Percentiles rank a stretch among this genome's conserved stretches.
phyloP scores from a whole-genome alignment of 2,113 vertebrate genomes.

The Lepisosteus oculatus region DNA sequence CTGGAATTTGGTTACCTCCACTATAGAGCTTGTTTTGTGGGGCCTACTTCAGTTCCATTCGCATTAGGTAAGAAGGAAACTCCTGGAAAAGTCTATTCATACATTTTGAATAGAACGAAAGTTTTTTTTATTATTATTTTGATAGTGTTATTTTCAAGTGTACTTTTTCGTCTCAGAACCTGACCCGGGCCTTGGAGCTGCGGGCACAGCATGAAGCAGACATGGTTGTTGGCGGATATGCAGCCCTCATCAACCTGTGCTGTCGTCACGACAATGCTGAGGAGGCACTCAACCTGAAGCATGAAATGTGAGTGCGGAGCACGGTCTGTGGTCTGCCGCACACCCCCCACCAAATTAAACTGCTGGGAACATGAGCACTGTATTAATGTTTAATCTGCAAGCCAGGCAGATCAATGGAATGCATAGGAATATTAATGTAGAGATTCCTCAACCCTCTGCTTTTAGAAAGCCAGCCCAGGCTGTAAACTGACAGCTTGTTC shows the following conservation, averaged over 20 bases:
- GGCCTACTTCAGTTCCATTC: too few species aligned
- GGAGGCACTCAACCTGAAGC: constrained; percentile 89
- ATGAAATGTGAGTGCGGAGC: constrained; percentile 84
- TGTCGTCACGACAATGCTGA: constrained; percentile 83
- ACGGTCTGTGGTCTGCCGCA: constrained; percentile 33
- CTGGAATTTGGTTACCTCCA: too few species aligned
- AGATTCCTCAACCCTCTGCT: not conserved
- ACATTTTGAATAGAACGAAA: too few species aligned
- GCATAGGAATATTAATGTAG: constrained; percentile 50
- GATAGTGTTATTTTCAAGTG: too few species aligned
- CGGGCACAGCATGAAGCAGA: constrained; percentile 81
- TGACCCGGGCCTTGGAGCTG: constrained; percentile 85
- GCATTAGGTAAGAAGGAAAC: too few species aligned
- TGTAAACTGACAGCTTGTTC: not conserved
- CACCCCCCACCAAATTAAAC: constrained; percentile 19
- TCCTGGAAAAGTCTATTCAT: not conserved
- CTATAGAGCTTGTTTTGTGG: too few species aligned
- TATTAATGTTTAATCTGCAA: constrained; percentile 60
- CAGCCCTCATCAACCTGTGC: constrained; percentile 82
- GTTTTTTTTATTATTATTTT: too few species aligned
- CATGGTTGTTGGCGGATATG: constrained; percentile 73
- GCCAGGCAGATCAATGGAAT: constrained; percentile 31
- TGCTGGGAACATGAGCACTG: constrained; percentile 47
- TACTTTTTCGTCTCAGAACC: constrained; percentile 68
- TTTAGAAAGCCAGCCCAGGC: not conserved